Base-by-base conservation (phyloP, 2,888 invertebrate species). In the Boloria euphrosyne region DNA sequence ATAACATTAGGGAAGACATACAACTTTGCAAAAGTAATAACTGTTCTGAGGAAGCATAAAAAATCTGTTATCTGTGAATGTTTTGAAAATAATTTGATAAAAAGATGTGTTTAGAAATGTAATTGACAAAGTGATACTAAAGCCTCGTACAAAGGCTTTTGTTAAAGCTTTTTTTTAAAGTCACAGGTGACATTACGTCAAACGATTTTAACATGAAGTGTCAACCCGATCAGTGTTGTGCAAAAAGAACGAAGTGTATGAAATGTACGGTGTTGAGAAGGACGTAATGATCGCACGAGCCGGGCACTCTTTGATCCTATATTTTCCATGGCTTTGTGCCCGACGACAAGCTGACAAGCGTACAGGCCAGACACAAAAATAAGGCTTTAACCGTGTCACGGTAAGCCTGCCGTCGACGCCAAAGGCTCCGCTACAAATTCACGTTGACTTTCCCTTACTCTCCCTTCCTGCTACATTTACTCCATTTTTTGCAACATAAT, bases 371-470 rank as follows among this genome's bases (percentile, higher is more conserved):
- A 90, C 89, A 86, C 90, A 90, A 91, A 92, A 91, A 91, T 91
- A 90, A 90, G 89, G 91, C 90, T 90, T 91, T 90, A 86, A 87
- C 87, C 89, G 82, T 90, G 91, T 90, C 91, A 90, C 82, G 82
- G 89, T 90, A 91, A 92, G 90, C 91, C 90, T 91, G 90, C 86
- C 81, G 86, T 80, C 89, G 91, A 90, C 91, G 87, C 88, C 90
- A 91, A 91, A 91, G 91, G 89, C 89, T 86, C 81, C 84, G 84
- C 80, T 85, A 88, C 90, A 87, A 90, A 90, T 89, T 89, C 87
- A 78, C 81, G 85, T 87, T 87, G 87, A 89, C 89, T 88, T 86
- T 82, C 82, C 82, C 78, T 81, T 80, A 76, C 80, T 80, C 78
- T 78, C 79, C 77, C 73, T 77, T 62, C 66, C 53, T 67, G 75